Percentiles rank a stretch among this genome's conserved stretches.
Evolutionary conservation across 1,140 invertebrate species (phyloP).

Genomic region (Trichonephila clavata): DNA sequence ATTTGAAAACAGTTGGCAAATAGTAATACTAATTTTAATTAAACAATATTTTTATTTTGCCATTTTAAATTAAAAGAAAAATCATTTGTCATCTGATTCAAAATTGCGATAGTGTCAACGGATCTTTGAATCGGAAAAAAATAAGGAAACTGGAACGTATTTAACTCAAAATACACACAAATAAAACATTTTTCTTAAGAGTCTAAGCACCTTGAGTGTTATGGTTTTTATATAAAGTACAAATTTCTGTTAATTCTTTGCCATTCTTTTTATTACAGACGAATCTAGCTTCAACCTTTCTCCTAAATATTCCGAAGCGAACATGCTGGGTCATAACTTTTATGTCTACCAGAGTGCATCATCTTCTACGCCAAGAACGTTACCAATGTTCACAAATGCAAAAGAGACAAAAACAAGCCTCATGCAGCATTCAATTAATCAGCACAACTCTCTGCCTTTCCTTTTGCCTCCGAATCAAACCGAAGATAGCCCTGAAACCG

Average conservation of each 20-base stretch:
- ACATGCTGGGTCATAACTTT: conserved; percentile 31
- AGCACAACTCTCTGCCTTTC: conserved; percentile 33
- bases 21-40: too few relatives aligned
- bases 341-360: conserved; percentile 38
- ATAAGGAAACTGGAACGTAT: too few relatives aligned
- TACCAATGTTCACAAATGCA: conserved; percentile 60
- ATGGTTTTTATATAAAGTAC: background rate
- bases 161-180: too few relatives aligned
- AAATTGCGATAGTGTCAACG: too few relatives aligned
- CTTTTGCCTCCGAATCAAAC: background rate
- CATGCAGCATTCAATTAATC: conserved; percentile 20
- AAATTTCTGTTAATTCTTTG: too few relatives aligned
- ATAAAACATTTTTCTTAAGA: too few relatives aligned
- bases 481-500: background rate
- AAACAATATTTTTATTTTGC: too few relatives aligned
- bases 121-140: too few relatives aligned
- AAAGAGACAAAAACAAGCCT: conserved; percentile 47
- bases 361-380: background rate
- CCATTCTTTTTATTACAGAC: conserved; percentile 8
- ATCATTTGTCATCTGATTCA: too few relatives aligned
- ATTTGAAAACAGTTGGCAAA: too few relatives aligned
- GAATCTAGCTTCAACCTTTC: conserved; percentile 49
- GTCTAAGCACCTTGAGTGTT: background rate
- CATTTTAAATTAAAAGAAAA: too few relatives aligned
- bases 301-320: conserved; percentile 47